Conservation (phyloP, 2,888 invertebrate genomes). For the Drosophila koepferae region DNA sequence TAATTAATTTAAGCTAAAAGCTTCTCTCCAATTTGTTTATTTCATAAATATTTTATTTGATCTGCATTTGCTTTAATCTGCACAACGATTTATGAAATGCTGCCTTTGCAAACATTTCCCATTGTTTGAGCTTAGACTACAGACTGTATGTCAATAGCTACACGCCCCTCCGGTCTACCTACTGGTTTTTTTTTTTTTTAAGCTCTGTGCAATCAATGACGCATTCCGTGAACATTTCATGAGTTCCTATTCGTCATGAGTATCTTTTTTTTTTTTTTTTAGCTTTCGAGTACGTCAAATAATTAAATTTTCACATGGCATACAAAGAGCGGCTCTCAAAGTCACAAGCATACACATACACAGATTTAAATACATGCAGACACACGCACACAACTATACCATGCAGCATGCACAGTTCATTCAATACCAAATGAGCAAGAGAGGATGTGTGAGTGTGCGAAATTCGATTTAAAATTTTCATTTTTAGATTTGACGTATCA, state of each 20-base stretch:
- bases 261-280: constrained; percentile 35
- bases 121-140: constrained; percentile 17
- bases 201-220: constrained; percentile 31
- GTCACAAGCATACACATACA: constrained; percentile 40
- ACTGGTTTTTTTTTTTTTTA: neutral
- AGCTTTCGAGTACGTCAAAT: constrained; percentile 59
- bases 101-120: constrained; percentile 9
- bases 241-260: constrained; percentile 25
- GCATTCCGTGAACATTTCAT: constrained; percentile 33
- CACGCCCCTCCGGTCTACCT: neutral
- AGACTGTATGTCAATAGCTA: neutral
- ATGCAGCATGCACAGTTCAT: constrained; percentile 35
- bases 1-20: constrained; percentile 6
- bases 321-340: constrained; percentile 67
- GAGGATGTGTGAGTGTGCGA: constrained; percentile 24
- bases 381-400: constrained; percentile 19
- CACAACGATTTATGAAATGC: constrained; percentile 16
- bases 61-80: constrained; percentile 1
- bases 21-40: neutral
- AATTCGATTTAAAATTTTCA: constrained; percentile 75
- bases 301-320: constrained; percentile 72
- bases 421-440: constrained; percentile 70
- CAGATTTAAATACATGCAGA: constrained; percentile 8
- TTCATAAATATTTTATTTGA: constrained; percentile 9
- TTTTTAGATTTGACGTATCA: constrained; percentile 56